Percentiles rank a stretch among this genome's conserved stretches.
These are phyloP conservation scores for Carabus problematicus DNA, from an alignment of 2,888 invertebrate genomes.

Conservation along the genomic window DNA sequence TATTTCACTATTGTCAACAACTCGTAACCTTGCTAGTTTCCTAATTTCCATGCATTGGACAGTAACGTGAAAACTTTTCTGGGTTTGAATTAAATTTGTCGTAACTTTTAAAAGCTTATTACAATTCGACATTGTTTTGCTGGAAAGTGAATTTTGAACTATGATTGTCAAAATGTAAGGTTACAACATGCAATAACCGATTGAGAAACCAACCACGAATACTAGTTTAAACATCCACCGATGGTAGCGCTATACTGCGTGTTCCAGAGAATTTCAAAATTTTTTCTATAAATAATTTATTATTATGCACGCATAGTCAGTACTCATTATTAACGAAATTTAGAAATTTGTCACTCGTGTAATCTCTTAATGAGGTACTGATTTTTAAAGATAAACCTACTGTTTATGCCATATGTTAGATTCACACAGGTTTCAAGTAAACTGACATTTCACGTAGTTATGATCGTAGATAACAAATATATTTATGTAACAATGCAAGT, in stretches of 20 bases:
- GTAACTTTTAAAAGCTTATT: conserved; percentile 23
- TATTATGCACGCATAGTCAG: background rate
- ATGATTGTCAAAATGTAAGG: conserved; percentile 33
- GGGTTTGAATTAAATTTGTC: conserved; percentile 11
- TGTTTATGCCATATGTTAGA: conserved; percentile 4
- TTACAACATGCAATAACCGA: conserved; percentile 21
- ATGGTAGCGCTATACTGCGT: background rate
- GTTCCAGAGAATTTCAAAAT: conserved; percentile 7
- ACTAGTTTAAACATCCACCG: background rate
- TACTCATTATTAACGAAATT: background rate
- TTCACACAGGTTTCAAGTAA: conserved; percentile 15
- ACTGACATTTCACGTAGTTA: conserved; percentile 10
- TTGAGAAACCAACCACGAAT: background rate
- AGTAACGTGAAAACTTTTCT: conserved; percentile 65
- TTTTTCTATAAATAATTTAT: background rate
- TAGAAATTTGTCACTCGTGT: background rate
- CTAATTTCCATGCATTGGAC: conserved; percentile 70
- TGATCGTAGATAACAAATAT: background rate
- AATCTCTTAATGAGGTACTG: background rate
- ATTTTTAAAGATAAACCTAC: background rate
- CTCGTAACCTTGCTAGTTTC: conserved; percentile 79
- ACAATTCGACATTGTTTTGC: conserved; percentile 17
- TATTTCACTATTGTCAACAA: conserved; percentile 96
- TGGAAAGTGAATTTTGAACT: background rate
- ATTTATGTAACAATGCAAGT: too few species aligned